A percentile compares a stretch with the other conserved stretches of the same genome.
These are phyloP conservation scores for Copsychus sechellarum DNA, from an alignment of 2,113 vertebrate species.

Conservation along the genomic window DNA sequence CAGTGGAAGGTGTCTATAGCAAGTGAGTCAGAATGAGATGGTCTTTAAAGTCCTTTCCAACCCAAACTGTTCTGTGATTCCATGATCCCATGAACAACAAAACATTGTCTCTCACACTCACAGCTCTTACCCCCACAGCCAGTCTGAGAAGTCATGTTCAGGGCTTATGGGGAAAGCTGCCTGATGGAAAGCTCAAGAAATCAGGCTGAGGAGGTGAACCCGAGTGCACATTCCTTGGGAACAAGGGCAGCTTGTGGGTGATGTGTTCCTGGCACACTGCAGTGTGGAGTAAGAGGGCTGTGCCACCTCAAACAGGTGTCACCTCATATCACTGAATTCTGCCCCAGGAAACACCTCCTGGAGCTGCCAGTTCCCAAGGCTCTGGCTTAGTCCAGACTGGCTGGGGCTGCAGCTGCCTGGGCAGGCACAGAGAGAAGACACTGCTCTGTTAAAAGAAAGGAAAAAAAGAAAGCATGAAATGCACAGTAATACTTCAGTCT, in stretches of 20 bases:
- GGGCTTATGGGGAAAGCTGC: background rate
- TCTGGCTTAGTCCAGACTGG: background rate
- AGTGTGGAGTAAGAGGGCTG: background rate
- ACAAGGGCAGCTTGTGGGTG: background rate
- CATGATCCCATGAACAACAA: background rate
- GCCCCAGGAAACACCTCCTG: background rate
- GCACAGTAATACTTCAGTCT: background rate
- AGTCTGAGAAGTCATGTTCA: accelerated
- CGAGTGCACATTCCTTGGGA: background rate
- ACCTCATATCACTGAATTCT: background rate
- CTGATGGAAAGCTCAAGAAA: background rate
- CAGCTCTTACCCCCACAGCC: background rate
- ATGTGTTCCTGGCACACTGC: background rate
- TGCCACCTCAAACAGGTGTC: background rate
- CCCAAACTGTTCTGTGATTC: background rate
- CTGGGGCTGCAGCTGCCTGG: background rate
- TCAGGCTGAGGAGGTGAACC: background rate
- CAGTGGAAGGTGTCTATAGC: no score
- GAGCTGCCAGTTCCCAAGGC: background rate
- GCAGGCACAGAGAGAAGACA: background rate
- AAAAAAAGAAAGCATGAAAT: background rate
- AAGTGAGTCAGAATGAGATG: accelerated
- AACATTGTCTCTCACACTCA: background rate
- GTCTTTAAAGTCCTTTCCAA: background rate
- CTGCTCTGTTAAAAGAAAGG: background rate